Base-by-base conservation (phyloP, 2,113 vertebrate genomes). In the Callopanchax toddi region DNA sequence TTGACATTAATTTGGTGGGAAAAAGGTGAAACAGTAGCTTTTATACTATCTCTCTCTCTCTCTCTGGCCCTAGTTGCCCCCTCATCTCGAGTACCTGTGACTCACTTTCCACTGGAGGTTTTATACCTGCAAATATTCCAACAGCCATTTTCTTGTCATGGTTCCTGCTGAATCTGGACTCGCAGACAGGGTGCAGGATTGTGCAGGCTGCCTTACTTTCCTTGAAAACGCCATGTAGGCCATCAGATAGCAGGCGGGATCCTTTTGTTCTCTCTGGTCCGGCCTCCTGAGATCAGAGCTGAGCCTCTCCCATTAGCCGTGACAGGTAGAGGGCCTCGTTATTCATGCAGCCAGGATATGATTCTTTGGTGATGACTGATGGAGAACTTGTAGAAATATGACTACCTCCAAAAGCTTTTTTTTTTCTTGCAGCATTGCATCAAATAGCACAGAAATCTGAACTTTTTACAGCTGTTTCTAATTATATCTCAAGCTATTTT, bases 181-280 rank as follows among this genome's bases (percentile, higher is more conserved):
- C 56, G 56, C 57, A 74, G 71, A 80, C 49, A 22, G 67, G 36
- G 37, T 71, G 60, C 11, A 42, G 26, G 62, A 81, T 61, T 74
- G 69, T 65, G 78, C 78, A 42, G 75, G 76, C 60, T 82, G 88
- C 58, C 84, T 84, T 86, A 86, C 74, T 82, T 87, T 77, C 40
- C 29, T 57, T 40, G 25, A 52, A 70, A 75, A 67, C 22, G 37
- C 55, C 79, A 91, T 85, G 68, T 88, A 86, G 84, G 87, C 71
- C 86, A 89, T 67, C 54, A 50, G 70, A 76, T 81, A 78, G 43
- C 58, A 15, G 52, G 53, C 69, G n/a, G 57, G 66, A 69, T 80
- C 64, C 56, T 60, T 58, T 45, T 68, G 67, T 54, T 59, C 77
- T 56, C 34, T 60, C 76, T 52, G 61, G 63, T 74, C 39, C 46